Base-by-base conservation (phyloP, 2,888 invertebrate genomes). In the Uropetala carovei region DNA sequence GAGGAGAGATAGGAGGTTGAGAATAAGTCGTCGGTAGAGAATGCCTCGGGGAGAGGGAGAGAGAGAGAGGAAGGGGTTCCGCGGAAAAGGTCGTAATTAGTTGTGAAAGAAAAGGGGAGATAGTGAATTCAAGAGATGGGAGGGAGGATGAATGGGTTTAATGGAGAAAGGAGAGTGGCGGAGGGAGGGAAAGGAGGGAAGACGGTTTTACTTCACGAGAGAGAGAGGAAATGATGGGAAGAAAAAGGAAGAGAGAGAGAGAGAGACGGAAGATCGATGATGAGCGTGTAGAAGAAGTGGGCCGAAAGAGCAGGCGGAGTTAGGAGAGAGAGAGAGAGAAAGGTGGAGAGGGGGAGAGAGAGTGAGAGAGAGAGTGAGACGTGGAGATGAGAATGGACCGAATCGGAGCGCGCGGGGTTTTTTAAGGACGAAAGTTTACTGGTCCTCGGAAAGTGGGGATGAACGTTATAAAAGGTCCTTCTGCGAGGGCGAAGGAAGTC, bases 51-150 rank as follows among this genome's bases (percentile, higher is more conserved):
- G 60, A 9, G 18, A n/a, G n/a, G 27, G 30, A 86, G 27, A 14
- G 59, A 30, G 60, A 30, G 86, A 86, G 86, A 86, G 82, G 82
- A 4, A 82, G 43, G 82, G 43, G 22, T 60, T 86, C 86, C 60
- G 57, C 86, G 57, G 86, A 86, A 82, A 43, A 86, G 60, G 59
- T 16, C 60, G 86, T 86, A 86, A 86, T 86, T 59, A 86, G 86
- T 86, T 86, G 60, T 86, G 86, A 86, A 86, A 86, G 86, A 86
- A 60, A 86, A 27, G 86, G 60, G 43, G 43, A 83, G 83, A 83
- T 68, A 68, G 68, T 82, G 30, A 22, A 68, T n/a, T 27, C 82
- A 30, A 30, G 68, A 43, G 85, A 58, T 59, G 27, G 60, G 86
- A 82, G 60, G 86, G 59, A 59, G 86, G n/a, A 86, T 86, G 86